Percentiles rank a stretch among this genome's conserved stretches.
These are phyloP conservation scores for Cranoglanis bouderius DNA, from an alignment of 2,113 vertebrate genomes.

Conservation along the genomic window DNA sequence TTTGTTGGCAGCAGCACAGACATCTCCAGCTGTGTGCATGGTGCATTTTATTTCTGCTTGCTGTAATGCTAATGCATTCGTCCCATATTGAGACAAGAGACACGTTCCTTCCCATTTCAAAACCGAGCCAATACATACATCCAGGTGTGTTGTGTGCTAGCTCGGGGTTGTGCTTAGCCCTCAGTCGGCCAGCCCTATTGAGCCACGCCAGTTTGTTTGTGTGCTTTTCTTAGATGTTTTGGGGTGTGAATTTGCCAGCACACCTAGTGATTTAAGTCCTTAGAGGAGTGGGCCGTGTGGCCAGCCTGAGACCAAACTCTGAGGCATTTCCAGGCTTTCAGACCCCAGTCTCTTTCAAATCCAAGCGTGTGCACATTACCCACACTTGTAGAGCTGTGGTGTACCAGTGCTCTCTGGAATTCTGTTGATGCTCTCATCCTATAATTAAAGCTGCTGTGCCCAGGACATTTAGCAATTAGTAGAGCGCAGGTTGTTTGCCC, in stretches of 20 bases:
- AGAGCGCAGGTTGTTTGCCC: conserved; percentile 34
- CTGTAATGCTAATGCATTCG: neutral
- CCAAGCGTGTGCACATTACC: neutral
- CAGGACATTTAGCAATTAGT: conserved; percentile 36
- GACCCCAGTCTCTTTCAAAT: neutral
- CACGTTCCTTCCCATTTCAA: neutral
- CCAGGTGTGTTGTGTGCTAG: neutral
- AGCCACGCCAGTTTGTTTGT: conserved; percentile 44
- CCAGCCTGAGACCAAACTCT: conserved; percentile 11
- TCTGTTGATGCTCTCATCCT: conserved; percentile 27
- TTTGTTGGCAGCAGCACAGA: conserved; percentile 2
- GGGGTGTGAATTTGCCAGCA: conserved; percentile 38
- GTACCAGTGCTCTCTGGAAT: conserved; percentile 26
- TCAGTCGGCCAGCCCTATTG: neutral
- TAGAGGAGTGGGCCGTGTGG: neutral
- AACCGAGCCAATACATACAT: neutral
- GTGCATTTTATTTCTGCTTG: neutral
- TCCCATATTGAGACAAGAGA: neutral
- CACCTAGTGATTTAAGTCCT: conserved; percentile 48
- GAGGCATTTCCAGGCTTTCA: neutral
- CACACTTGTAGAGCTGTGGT: conserved; percentile 12
- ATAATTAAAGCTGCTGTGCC: conserved; percentile 33
- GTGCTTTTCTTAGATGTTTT: conserved; percentile 47
- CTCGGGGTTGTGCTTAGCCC: neutral
- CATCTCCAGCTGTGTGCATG: conserved; percentile 11